Evolutionary conservation across 1,140 invertebrate species (phyloP), one percentile per base, ranked within the genome.

Genomic region (Hyposmocoma kahamanoa): DNA sequence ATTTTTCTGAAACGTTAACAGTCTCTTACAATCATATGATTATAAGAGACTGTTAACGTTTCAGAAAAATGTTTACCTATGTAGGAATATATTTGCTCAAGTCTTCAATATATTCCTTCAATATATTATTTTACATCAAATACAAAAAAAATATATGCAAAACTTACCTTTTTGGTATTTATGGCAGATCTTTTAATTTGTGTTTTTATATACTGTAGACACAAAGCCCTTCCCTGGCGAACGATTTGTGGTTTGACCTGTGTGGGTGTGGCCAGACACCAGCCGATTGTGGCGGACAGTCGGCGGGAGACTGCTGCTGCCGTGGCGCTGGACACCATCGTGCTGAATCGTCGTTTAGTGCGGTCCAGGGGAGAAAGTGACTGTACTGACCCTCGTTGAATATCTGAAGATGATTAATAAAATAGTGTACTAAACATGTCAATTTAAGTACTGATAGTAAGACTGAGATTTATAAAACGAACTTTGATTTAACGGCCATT

Each of bases 241-340:
- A 85, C 79, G 11, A 85, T 83, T 20, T 85, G 80, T 5, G 82
- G 80, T 42, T 83, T 84, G 51, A 85, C 77, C 32, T 84, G 80
- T 5, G 80, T 77, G 4, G 74, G 80, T 5, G 72, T 59, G 22
- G 80, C 69, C 13, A 85, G 71, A 28, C 73, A 84, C 82, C 82
- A 85, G 46, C 82, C 82, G 21, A 85, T 81, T 34, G 82, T 84
- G 19, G 82, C 80, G 0, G 82, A 85, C 5, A 85, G 68, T 0
- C 80, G 65, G 8, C 82, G 66, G n/a, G 82, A 76, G 1, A 85
- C 77, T 4, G 77, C 80, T 8, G 75, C 68, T 0, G 82, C 80
- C 0, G 80, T 69, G 1, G 72, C 72, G 26, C 71, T 76, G 0
- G 80, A 74, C 19, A 84, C 80, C 82, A 84, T 85, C 0, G 80